phyloP scores from a whole-genome alignment of 2,113 vertebrate genomes.

The Pachyramphus minor region DNA sequence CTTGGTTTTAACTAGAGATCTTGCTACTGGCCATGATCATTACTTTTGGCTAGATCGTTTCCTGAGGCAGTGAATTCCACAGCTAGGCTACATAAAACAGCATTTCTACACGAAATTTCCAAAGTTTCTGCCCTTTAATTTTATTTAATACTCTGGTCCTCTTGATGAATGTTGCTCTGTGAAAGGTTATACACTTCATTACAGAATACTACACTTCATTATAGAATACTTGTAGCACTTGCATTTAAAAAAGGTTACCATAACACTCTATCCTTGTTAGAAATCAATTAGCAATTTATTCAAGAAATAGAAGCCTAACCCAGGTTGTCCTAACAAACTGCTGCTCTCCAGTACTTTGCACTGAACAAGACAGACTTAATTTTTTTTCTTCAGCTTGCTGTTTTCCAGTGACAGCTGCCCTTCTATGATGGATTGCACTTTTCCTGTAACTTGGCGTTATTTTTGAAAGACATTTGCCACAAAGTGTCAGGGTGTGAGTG shows the following conservation, averaged over 20 bases:
- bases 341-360: neutral
- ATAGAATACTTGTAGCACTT: neutral
- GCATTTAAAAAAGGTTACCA: neutral
- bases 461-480: neutral
- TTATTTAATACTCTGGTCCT: neutral
- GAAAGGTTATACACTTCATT: neutral
- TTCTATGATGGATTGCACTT: neutral
- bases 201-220: neutral
- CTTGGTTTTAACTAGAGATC: neutral
- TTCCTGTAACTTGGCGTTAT: neutral
- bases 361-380: neutral
- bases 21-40: neutral
- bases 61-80: neutral
- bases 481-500: neutral
- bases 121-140: neutral
- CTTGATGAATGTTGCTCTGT: neutral
- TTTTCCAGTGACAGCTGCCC: neutral
- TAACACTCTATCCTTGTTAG: neutral
- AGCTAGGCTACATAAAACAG: neutral
- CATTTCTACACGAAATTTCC: neutral
- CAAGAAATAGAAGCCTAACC: neutral
- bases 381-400: neutral
- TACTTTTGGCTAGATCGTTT: neutral
- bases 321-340: neutral
- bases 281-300: neutral